Evolutionary conservation across 2,797 vertebrate species (phyloP).

Genomic region (Onychomys leucogaster): DNA sequence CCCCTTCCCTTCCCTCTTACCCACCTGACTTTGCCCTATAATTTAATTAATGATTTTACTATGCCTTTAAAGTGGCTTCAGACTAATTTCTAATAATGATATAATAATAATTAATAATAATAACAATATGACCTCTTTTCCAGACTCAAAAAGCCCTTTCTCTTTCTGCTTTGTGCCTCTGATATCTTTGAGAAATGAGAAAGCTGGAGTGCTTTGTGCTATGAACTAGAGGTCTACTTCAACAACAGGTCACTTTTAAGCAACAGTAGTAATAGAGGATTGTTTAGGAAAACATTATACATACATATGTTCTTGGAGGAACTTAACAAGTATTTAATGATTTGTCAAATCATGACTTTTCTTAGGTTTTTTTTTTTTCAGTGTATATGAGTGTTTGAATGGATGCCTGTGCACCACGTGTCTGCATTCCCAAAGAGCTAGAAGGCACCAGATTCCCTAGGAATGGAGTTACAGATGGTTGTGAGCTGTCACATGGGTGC

Average conservation of each 20-base stretch:
- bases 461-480: neutral
- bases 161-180: conserved; percentile 20
- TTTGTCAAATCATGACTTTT: conserved; percentile 17
- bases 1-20: neutral
- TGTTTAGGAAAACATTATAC: conserved; percentile 24
- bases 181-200: neutral
- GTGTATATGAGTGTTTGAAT: neutral
- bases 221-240: neutral
- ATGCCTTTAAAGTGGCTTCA: conserved; percentile 38
- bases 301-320: neutral
- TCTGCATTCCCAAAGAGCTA: neutral
- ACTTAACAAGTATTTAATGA: conserved; percentile 29
- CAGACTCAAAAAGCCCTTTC: neutral
- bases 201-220: neutral
- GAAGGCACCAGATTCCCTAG: neutral
- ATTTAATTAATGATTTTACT: conserved; percentile 36
- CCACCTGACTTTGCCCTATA: neutral
- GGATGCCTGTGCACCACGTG: neutral
- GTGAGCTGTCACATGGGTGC: neutral
- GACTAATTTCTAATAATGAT: neutral
- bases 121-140: neutral
- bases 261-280: neutral
- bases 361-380: no score
- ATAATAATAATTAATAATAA: neutral
- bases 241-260: neutral